Evolutionary conservation across 2,797 vertebrate genomes (phyloP), one percentile per base, ranked within the genome.

Genomic region (Microctenopoma steveboyesi): DNA sequence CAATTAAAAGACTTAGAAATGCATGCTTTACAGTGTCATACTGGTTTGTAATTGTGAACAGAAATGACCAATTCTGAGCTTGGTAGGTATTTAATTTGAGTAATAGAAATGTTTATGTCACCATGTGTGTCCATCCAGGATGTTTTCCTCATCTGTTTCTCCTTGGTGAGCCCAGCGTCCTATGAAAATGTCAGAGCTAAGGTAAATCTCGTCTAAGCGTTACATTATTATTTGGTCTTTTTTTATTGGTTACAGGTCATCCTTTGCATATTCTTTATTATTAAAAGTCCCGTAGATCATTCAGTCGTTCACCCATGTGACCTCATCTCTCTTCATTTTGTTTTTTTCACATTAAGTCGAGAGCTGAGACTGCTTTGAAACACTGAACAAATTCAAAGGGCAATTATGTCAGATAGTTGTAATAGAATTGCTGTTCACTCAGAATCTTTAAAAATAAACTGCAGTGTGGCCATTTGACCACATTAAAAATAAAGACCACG

Each of bases 111-210:
- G 9, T 37, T 37, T 10, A 12, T 28, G 0, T 50, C 11, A 39
- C 9, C 1, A 14, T 30, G 9, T 79, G 2, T 22, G 0, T 72
- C 40, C 72, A 5, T 86, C 5, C 64, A 97, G 96, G 96, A 97
- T 0, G 96, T 98, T 66, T 98, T 98, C 85, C 94, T 98, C 76
- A 98, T 98, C 90, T 98, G 96, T 83, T 98, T 98, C 90, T 98
- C 96, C 9, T 93, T 98, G 56, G 96, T 98, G 87, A 98, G 96
- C 81, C 96, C 96, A 0, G 96, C 96, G 8, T 98, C 96, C 53
- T 97, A 96, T 0, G 96, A 97, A 89, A 98, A 98, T 0, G 96
- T 97, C 77, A 94, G 95, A 48, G 95, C 95, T 42, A 98, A 98
- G 96, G 96, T 97, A 78, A 94, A 85, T 65, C 30, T 15, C 1